These are phyloP conservation scores for Probaryconus sp. DNA, from an alignment of 1,140 invertebrate genomes.

Conservation along the genomic window DNA sequence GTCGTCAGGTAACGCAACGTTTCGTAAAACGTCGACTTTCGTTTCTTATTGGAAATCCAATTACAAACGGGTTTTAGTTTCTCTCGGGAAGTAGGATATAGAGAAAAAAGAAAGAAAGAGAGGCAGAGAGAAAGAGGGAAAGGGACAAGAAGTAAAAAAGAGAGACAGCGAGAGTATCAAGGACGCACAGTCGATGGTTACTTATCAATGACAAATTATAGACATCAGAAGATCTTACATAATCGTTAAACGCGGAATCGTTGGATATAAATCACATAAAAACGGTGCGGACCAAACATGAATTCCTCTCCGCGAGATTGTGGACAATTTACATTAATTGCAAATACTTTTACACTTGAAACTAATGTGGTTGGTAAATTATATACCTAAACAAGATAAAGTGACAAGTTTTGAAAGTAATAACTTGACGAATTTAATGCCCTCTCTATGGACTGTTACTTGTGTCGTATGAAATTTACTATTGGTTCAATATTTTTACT, in stretches of 20 bases:
- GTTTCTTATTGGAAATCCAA: conserved; percentile 58
- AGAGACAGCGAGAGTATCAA: conserved; percentile 33
- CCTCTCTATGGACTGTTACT: too few relatives aligned
- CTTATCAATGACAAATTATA: conserved; percentile 40
- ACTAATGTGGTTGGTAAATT: too few relatives aligned
- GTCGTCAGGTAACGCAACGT: conserved; percentile 87
- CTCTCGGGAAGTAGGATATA: conserved; percentile 59
- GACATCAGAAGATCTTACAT: conserved; percentile 19
- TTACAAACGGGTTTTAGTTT: conserved; percentile 63
- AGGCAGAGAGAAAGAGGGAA: conserved; percentile 26
- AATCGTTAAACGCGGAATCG: conserved; percentile 11
- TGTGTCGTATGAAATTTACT: too few relatives aligned
- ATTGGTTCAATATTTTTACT: too few relatives aligned
- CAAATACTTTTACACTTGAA: too few relatives aligned
- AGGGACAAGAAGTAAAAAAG: conserved; percentile 16
- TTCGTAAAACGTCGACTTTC: conserved; percentile 55
- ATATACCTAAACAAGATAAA: too few relatives aligned
- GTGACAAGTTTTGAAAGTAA: too few relatives aligned
- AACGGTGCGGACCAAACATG: conserved; percentile 6
- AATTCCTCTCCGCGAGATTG: too few relatives aligned
- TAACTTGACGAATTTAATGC: not conserved
- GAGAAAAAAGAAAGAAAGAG: conserved; percentile 23
- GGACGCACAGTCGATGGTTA: conserved; percentile 32
- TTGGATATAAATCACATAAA: conserved; percentile 8
- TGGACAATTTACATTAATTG: too few relatives aligned